Evolutionary conservation across 1,140 invertebrate species (phyloP).

Genomic region (Agraylea sexmaculata): DNA sequence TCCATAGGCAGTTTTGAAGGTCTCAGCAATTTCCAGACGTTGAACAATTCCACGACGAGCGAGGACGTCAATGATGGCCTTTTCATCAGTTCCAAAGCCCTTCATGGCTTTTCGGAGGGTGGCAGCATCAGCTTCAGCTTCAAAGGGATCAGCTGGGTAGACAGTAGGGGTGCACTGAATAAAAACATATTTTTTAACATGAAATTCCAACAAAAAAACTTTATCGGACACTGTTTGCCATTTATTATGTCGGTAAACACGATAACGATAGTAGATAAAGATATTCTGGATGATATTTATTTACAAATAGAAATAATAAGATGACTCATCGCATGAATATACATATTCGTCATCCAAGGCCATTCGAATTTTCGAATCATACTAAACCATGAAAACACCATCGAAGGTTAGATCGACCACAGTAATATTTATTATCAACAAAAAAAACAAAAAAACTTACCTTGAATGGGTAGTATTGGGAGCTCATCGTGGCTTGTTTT

Average conservation of each 20-base stretch:
- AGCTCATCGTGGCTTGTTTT: constrained; percentile 34
- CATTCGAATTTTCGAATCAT: too few species aligned
- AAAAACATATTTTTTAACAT: too few species aligned
- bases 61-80: constrained; percentile 81
- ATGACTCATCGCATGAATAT: too few species aligned
- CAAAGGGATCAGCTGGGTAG: constrained; percentile 72
- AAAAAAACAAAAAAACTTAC: constrained; percentile 28
- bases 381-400: too few species aligned
- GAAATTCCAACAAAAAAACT: too few species aligned
- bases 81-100: constrained; percentile 85
- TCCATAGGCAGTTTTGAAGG: constrained; percentile 89
- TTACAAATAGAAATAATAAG: too few species aligned
- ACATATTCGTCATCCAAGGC: too few species aligned
- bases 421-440: background rate
- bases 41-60: constrained; percentile 80
- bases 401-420: too few species aligned
- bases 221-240: too few species aligned
- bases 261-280: too few species aligned
- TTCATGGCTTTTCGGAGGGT: constrained; percentile 88
- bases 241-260: too few species aligned
- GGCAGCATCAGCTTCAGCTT: constrained; percentile 78
- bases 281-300: too few species aligned
- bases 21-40: constrained; percentile 76
- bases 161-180: constrained; percentile 75
- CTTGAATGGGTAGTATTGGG: constrained; percentile 42